Base-by-base conservation (phyloP, 92 coral and sea anemone genomes). In the Plumapathes pennacea region DNA sequence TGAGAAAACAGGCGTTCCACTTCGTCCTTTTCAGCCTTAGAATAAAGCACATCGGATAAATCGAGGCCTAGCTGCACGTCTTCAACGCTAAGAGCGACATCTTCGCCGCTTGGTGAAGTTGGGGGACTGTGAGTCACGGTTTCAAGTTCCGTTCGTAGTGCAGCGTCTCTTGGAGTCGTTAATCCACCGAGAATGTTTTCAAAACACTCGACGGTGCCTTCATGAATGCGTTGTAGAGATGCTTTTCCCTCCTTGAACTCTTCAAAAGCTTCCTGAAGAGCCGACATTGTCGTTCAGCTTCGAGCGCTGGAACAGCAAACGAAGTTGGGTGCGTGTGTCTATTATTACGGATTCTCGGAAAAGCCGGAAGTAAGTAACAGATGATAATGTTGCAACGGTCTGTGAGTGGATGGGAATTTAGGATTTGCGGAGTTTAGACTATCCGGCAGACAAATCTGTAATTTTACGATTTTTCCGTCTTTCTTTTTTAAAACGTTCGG, bases 231-330 rank as follows among this genome's bases (percentile, higher is more conserved):
- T 27, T 39, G 30, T 1, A 82, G 65, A 12, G 69, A 40, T 2
- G 53, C 54, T 37, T 75, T 75, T 63, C 62, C 62, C 34, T 57
- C 38, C 37, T 38, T 62, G 29, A 82, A 82, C 19, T 76, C 64
- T 22, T 82, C 83, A 42, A 82, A 82, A 4, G 68, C 72, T 4
- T 62, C 77, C 30, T 66, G 59, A 3, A 81, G 72, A 32, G 82
- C 41, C 82, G n/a, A n/a, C n/a, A n/a, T n/a, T n/a, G n/a, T n/a
- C n/a, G n/a, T n/a, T n/a, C n/a, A n/a, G n/a, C n/a, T n/a, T n/a
- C n/a, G n/a, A n/a, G n/a, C n/a, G n/a, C n/a, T n/a, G n/a, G n/a
- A n/a, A n/a, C n/a, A n/a, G n/a, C n/a, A n/a, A n/a, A n/a, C n/a
- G n/a, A n/a, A n/a, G n/a, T n/a, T n/a, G n/a, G n/a, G n/a, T n/a